Evolutionary conservation across 2,113 vertebrate genomes (phyloP).

Genomic region (Petrocephalus microphthalmus): DNA sequence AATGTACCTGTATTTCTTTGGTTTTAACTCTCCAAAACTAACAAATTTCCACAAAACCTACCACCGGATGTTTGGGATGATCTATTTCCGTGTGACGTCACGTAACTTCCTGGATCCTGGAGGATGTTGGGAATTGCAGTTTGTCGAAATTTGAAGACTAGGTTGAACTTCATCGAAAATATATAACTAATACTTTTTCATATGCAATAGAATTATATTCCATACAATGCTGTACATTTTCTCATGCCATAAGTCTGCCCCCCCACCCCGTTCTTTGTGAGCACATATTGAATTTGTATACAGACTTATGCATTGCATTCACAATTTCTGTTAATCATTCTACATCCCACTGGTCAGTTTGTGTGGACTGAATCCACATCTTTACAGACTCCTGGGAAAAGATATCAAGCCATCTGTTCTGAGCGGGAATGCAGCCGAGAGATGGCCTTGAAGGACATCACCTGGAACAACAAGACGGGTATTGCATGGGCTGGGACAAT

Average conservation of each 20-base stretch:
- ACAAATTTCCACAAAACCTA: background rate
- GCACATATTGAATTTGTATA: background rate
- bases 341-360: background rate
- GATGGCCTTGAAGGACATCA: slow-evolving; percentile 83
- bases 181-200: background rate
- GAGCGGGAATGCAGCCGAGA: slow-evolving; percentile 73
- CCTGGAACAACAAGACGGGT: slow-evolving; percentile 76
- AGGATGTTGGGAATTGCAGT: slow-evolving; percentile 17
- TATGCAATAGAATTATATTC: background rate
- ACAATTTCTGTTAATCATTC: background rate
- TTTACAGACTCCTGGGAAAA: background rate
- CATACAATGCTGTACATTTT: background rate
- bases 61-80: slow-evolving; percentile 20
- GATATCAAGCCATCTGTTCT: background rate
- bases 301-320: background rate
- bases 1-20: background rate
- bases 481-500: slow-evolving; percentile 44
- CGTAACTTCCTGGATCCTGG: background rate
- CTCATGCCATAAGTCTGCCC: background rate
- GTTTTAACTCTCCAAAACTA: background rate
- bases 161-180: background rate
- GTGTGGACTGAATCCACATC: background rate
- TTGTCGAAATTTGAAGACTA: background rate
- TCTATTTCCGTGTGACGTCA: slow-evolving; percentile 9
- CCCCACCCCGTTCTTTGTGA: background rate